phyloP scores from a whole-genome alignment of 2,888 invertebrate genomes.

The Seladonia tumulorum region DNA sequence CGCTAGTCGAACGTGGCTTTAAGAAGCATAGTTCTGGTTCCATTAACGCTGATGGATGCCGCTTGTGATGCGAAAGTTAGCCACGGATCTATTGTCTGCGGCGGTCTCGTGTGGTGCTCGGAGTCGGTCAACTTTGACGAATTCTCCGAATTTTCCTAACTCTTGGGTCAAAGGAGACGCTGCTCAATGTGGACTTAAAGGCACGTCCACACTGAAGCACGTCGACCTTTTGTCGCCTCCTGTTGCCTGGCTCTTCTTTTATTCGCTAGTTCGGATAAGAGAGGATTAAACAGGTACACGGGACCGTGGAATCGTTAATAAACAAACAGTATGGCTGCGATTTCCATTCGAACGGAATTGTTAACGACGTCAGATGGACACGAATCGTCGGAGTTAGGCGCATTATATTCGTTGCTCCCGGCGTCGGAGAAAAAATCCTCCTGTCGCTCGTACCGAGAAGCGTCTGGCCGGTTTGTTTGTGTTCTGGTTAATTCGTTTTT shows the following conservation, averaged over 20 bases:
- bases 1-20: neutral
- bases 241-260: too few relatives aligned
- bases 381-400: neutral
- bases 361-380: neutral
- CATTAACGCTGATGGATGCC: neutral
- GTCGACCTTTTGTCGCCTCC: too few relatives aligned
- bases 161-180: too few relatives aligned
- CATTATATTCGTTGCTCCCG: slow-evolving; percentile 30
- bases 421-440: neutral
- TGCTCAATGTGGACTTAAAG: too few relatives aligned
- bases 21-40: neutral
- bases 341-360: slow-evolving; percentile 8
- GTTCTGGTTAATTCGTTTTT: slow-evolving; percentile 69
- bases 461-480: slow-evolving; percentile 61
- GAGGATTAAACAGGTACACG: too few relatives aligned
- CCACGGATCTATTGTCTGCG: neutral
- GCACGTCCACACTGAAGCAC: too few relatives aligned
- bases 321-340: neutral
- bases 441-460: neutral
- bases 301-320: neutral
- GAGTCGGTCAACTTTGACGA: neutral
- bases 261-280: too few relatives aligned
- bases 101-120: neutral
- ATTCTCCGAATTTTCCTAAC: too few relatives aligned
- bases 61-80: neutral